phyloP scores from a whole-genome alignment of 2,888 invertebrate genomes.

The Rhopalosiphum nymphaeae region DNA sequence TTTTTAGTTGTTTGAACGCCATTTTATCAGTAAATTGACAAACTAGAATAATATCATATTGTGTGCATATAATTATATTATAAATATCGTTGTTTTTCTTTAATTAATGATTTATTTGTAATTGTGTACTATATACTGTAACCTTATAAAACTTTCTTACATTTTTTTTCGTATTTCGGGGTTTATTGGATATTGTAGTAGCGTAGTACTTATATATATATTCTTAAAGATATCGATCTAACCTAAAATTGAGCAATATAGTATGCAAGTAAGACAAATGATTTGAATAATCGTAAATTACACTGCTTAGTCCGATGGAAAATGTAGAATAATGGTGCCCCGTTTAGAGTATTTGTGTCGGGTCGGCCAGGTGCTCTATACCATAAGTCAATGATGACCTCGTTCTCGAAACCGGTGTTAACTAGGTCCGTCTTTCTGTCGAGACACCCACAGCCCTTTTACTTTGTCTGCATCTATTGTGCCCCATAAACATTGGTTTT shows the following conservation, averaged over 20 bases:
- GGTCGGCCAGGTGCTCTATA: constrained; percentile 63
- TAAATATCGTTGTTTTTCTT: not conserved
- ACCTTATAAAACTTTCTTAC: not conserved
- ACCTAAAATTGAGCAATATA: constrained; percentile 43
- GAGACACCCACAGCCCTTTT: constrained; percentile 61
- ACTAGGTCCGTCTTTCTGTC: constrained; percentile 63
- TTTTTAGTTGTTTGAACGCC: not conserved
- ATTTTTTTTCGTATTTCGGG: not conserved
- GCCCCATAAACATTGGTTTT: constrained; percentile 37
- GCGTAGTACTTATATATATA: not conserved
- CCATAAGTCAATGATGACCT: constrained; percentile 64
- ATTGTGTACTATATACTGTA: not conserved
- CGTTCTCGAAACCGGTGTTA: constrained; percentile 65
- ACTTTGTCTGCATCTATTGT: constrained; percentile 50
- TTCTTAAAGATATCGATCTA: constrained; percentile 28
- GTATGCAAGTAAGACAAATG: constrained; percentile 21
- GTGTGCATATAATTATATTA: not conserved
- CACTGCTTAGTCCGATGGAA: constrained; percentile 40
- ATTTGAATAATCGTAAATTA: constrained; percentile 61
- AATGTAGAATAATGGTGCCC: constrained; percentile 61
- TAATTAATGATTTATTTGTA: not conserved
- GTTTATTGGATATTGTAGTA: constrained; percentile 2
- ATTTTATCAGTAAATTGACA: not conserved
- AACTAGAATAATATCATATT: not conserved
- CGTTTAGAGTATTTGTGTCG: constrained; percentile 61